A percentile compares a stretch with the other conserved stretches of the same genome.
Evolutionary conservation across 2,888 invertebrate species (phyloP).

Genomic region (Argynnis bischoffii): DNA sequence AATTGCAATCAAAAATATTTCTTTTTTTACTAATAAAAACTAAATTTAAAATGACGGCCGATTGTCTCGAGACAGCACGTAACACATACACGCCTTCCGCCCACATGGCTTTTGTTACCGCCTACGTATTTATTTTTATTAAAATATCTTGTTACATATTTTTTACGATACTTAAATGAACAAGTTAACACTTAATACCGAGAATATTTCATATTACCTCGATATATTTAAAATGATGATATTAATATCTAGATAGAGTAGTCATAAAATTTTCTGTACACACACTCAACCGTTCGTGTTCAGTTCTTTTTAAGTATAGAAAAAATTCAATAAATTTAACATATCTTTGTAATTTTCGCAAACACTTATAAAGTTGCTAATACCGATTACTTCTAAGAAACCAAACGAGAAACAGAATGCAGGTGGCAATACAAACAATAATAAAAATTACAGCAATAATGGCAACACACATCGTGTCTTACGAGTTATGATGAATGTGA

Average conservation of each 20-base stretch:
- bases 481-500: constrained; percentile 33
- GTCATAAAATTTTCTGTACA: no score
- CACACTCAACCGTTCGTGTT: no score
- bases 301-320: no score
- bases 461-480: constrained; percentile 29
- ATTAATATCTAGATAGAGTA: no score
- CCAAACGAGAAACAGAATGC: constrained; percentile 12
- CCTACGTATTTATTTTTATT: constrained; percentile 24
- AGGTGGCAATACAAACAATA: constrained; percentile 29
- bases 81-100: constrained; percentile 21
- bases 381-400: constrained; percentile 13
- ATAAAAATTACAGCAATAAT: constrained; percentile 34
- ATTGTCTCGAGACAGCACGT: constrained; percentile 22
- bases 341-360: background rate
- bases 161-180: constrained; percentile 8
- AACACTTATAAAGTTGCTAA: background rate
- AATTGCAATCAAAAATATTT: constrained; percentile 1
- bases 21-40: constrained; percentile 10
- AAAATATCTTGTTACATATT: constrained; percentile 19
- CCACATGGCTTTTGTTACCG: constrained; percentile 29
- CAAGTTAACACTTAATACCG: background rate
- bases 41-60: constrained; percentile 12
- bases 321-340: no score
- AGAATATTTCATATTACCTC: background rate
- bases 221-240: no score